phyloP scores from a whole-genome alignment of 2,888 invertebrate species.

The Sericinus montela region DNA sequence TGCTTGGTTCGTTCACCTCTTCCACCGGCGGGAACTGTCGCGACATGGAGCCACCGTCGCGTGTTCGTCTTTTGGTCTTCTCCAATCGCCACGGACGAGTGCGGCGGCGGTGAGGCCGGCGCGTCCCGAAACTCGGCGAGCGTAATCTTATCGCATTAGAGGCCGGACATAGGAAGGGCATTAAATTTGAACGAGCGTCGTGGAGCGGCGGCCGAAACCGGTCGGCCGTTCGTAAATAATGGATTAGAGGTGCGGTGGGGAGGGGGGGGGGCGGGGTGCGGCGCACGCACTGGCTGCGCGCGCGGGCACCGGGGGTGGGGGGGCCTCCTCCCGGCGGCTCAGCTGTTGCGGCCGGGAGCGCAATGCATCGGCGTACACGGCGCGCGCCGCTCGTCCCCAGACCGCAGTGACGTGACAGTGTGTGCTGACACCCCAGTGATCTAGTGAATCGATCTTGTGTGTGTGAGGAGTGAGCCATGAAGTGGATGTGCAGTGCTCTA shows the following conservation, averaged over 20 bases:
- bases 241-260: constrained; percentile 73
- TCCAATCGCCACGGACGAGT: constrained; percentile 10
- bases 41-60: constrained; percentile 1
- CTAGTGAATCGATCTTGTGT: constrained; percentile 44
- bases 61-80: constrained; percentile 1
- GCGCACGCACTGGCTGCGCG: constrained; percentile 55
- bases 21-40: not conserved
- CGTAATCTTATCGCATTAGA: constrained; percentile 73
- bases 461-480: constrained; percentile 42
- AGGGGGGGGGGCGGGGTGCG: constrained; percentile 54
- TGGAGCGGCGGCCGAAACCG: constrained; percentile 71
- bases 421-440: constrained; percentile 34
- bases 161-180: constrained; percentile 78
- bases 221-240: constrained; percentile 77
- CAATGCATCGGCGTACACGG: constrained; percentile 74
- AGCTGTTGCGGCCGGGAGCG: constrained; percentile 77
- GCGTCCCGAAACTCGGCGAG: constrained; percentile 39
- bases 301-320: constrained; percentile 41
- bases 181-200: constrained; percentile 75
- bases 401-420: constrained; percentile 38
- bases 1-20: constrained; percentile 48
- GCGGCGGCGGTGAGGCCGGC: constrained; percentile 22
- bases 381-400: constrained; percentile 56
- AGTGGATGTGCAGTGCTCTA: constrained; percentile 59
- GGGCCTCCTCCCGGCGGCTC: constrained; percentile 63